These are phyloP conservation scores for Tribolium castaneum DNA, from an alignment of 1,140 invertebrate genomes.

Conservation along the genomic window DNA sequence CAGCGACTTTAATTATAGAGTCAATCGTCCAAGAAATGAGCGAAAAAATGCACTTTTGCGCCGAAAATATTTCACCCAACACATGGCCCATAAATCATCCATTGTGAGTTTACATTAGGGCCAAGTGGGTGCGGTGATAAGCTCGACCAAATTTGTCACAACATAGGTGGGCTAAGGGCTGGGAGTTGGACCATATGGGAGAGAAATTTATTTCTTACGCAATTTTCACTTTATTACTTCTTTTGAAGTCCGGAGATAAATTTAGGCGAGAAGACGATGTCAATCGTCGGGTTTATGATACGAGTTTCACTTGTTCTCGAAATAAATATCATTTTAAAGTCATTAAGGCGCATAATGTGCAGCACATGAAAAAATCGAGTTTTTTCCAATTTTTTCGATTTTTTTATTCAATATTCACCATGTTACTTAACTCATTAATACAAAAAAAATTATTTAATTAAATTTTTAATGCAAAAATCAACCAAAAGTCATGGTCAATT, in stretches of 20 bases:
- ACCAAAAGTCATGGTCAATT: too few species aligned
- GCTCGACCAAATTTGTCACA: conserved; percentile 23
- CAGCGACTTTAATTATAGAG: background rate
- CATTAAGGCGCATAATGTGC: too few species aligned
- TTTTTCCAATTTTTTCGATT: too few species aligned
- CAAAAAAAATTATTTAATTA: too few species aligned
- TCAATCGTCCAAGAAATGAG: background rate
- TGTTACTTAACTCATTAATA: too few species aligned
- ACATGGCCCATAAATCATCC: conserved; percentile 25
- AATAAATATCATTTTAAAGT: conserved; percentile 41
- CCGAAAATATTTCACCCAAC: background rate
- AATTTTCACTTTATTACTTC: background rate
- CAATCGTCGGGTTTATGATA: conserved; percentile 33
- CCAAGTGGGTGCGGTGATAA: conserved; percentile 11
- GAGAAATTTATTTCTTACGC: background rate
- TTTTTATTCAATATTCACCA: too few species aligned
- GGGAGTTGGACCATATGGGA: background rate
- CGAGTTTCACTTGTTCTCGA: conserved; percentile 17
- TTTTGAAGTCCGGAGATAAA: background rate
- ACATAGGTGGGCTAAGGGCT: conserved; percentile 10
- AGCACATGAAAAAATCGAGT: too few species aligned
- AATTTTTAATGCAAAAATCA: too few species aligned
- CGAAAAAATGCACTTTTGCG: background rate
- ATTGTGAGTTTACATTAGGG: conserved; percentile 2
- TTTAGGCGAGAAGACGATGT: background rate